These are phyloP conservation scores for Apocheima hispidaria DNA, from an alignment of 2,888 invertebrate genomes.

Conservation along the genomic window DNA sequence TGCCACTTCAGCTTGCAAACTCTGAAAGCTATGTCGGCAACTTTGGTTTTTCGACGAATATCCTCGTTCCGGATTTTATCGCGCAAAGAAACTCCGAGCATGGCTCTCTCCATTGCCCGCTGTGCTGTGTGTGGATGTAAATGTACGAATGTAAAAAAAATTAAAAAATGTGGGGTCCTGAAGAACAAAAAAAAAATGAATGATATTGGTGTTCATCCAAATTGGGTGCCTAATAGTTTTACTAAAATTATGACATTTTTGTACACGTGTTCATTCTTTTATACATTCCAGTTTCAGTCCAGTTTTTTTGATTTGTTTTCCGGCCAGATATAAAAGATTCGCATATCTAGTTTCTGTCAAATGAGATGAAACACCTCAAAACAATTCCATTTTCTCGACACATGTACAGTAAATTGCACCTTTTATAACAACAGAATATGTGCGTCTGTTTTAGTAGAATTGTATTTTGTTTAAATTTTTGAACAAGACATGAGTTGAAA, in stretches of 20 bases:
- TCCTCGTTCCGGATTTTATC: too few relatives aligned
- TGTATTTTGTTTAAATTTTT: slow-evolving; percentile 25
- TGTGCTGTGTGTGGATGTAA: too few relatives aligned
- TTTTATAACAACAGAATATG: slow-evolving; percentile 37
- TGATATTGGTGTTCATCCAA: too few relatives aligned
- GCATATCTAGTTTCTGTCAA: slow-evolving; percentile 44
- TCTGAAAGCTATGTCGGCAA: too few relatives aligned
- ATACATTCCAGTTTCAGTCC: slow-evolving; percentile 5
- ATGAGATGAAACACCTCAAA: slow-evolving; percentile 55
- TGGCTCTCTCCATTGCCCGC: too few relatives aligned
- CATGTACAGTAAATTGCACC: slow-evolving; percentile 41
- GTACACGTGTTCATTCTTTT: not conserved
- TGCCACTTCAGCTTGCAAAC: too few relatives aligned
- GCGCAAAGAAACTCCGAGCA: too few relatives aligned
- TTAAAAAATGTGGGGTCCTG: too few relatives aligned
- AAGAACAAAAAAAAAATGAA: too few relatives aligned
- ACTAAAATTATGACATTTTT: not conserved
- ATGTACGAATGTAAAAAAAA: too few relatives aligned
- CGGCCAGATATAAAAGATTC: slow-evolving; percentile 5
- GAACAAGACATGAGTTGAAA: slow-evolving; percentile 2
- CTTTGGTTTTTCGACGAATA: too few relatives aligned
- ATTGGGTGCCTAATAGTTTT: too few relatives aligned
- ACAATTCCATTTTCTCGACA: slow-evolving; percentile 51
- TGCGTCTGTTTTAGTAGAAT: slow-evolving; percentile 36
- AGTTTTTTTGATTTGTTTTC: not conserved